Evolutionary conservation across 2,888 invertebrate genomes (phyloP), one percentile per base, ranked within the genome.

Genomic region (Diploptera punctata): DNA sequence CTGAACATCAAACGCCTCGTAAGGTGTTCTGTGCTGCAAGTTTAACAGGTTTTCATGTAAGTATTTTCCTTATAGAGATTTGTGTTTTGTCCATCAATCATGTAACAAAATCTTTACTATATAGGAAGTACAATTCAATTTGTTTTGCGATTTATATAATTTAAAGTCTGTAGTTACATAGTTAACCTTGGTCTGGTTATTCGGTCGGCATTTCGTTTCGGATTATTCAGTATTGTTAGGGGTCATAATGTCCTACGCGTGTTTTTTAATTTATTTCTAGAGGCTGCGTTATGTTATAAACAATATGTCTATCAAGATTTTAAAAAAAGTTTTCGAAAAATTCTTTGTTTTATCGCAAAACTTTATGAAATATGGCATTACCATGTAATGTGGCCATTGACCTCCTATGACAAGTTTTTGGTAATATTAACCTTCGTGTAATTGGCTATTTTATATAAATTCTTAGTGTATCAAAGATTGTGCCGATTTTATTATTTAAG

Each of bases 1-100:
- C 76, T 76, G 75, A 76, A 74, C 74, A 75, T 74, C 75, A 72
- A 77, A 74, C 76, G 74, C 74, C 75, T 76, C 75, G 49, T 62
- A 69, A 70, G 76, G 73, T 67, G 73, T 74, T 71, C 70, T 67
- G 74, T 76, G 67, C 76, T 77, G 75, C 72, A 76, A 70, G 74
- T 76, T 74, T 69, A 76, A 73, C 73, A 75, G 75, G 75, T 74
- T 76, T 72, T 70, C 68, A 73, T 70, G 77, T 77, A 76, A 77
- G 78, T 77, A 77, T 75, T 75, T 77, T 76, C 18, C 3, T 1
- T 24, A 13, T 4, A 52, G 52, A 24, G 24, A 9, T 29, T 2
- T 29, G 2, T 49, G 43, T 19, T 43, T 65, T 18, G 65, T 65
- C 31, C n/a, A n/a, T n/a, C n/a, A n/a, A n/a, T n/a, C n/a, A n/a